Evolutionary conservation across 1,140 invertebrate species (phyloP), one percentile per base, ranked within the genome.

Genomic region (Drosophila mauritiana): DNA sequence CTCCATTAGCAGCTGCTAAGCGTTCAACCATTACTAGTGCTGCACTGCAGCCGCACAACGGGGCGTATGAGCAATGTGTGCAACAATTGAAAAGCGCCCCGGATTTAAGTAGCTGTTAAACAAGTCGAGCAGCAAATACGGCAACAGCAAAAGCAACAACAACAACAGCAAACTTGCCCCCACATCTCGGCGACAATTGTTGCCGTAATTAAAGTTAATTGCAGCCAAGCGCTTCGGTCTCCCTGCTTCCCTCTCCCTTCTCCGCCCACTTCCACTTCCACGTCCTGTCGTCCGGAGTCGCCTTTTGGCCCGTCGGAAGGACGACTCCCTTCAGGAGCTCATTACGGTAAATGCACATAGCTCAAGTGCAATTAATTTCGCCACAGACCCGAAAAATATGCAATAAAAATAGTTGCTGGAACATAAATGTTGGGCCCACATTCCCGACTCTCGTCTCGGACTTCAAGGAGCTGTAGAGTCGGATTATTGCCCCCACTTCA

Each of bases 321-420:
- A 58, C 46, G 53, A 36, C 59, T 74, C 57, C 70, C 63, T 76
- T 55, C 37, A 58, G 49, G 52, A 79, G 79, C 83, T 88, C 83
- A 88, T 86, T 86, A 86, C 74, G 77, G 85, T 88, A 80, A 86
- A 86, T 83, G 83, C 68, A 73, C 83, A 86, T 82, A 86, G 83
- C 78, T 86, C 70, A 79, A 88, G 83, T 76, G 84, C 84, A 89
- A 86, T 86, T 88, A 88, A 83, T 83, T 88, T 73, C 61, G 67
- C 67, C 57, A 34, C 65, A 88, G 56, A 51, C 62, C 79, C 48
- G 25, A 69, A 82, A 86, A 86, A 86, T 88, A 86, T 86, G 83
- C 79, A 83, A 83, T 83, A 73, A 79, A 86, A 88, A 86, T 88
- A 83, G 79, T 83, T 82, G 55, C 54, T 70, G 65, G 62, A 58